These are phyloP conservation scores for Neotoma lepida DNA, from an alignment of 2,113 vertebrate species.

Conservation along the genomic window DNA sequence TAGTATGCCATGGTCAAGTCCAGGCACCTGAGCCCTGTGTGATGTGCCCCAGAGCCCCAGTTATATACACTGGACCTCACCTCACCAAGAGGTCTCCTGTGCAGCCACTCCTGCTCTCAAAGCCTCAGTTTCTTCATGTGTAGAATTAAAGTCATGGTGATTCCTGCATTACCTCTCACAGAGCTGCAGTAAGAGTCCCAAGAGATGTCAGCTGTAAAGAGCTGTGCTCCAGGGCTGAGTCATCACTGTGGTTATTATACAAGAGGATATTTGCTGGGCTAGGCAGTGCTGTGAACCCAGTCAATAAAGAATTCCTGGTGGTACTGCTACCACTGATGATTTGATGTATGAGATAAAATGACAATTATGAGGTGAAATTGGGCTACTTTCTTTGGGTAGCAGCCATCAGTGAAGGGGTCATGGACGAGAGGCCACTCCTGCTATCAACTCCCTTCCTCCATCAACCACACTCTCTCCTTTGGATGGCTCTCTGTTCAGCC, in stretches of 20 bases:
- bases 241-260: constrained; percentile 54
- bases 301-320: constrained; percentile 56
- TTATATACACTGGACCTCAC: not conserved
- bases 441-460: not conserved
- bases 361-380: constrained; percentile 8
- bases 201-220: constrained; percentile 57
- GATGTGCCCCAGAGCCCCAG: not conserved
- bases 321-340: not conserved
- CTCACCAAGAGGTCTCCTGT: not conserved
- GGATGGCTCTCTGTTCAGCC: not conserved
- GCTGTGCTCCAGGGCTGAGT: constrained; percentile 46
- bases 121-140: not conserved
- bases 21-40: not conserved
- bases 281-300: constrained; percentile 25
- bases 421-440: not conserved
- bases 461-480: not conserved
- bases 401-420: not conserved
- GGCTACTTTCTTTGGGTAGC: constrained; percentile 3
- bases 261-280: constrained; percentile 28
- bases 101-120: not conserved
- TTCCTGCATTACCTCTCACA: not conserved
- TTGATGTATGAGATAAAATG: constrained; percentile 32
- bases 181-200: constrained; percentile 42
- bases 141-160: not conserved
- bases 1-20: constrained; percentile 16